Conservation (phyloP, 2,113 vertebrate species). For the Amphiprion ocellaris region DNA sequence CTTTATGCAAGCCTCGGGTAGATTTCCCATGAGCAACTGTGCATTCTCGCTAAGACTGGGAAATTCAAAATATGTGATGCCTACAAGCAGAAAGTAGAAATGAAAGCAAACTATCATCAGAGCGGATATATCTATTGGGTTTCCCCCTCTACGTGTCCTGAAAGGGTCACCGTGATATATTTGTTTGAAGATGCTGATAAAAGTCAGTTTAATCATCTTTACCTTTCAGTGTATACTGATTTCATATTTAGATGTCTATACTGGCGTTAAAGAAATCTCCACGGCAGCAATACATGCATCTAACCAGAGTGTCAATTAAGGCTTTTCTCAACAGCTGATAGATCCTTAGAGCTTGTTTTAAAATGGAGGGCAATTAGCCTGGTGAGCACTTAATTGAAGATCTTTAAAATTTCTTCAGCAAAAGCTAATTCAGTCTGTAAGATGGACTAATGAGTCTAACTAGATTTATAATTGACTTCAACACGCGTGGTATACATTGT, state of each 20-base stretch:
- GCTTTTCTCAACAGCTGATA: constrained; percentile 44
- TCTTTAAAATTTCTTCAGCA: constrained; percentile 33
- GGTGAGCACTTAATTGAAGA: constrained; percentile 41
- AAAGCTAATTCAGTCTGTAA: constrained; percentile 28
- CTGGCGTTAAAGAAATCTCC: constrained; percentile 4
- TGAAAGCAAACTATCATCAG: constrained; percentile 32
- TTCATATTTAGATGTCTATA: neutral
- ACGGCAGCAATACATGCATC: constrained; percentile 12
- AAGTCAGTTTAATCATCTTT: neutral
- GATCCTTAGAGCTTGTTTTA: constrained; percentile 36
- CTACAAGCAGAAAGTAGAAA: constrained; percentile 33
- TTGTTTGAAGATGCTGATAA: constrained; percentile 7
- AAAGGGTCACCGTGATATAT: constrained; percentile 1
- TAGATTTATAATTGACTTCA: constrained; percentile 41
- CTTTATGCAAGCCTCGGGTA: constrained; percentile 62
- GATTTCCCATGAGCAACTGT: constrained; percentile 62
- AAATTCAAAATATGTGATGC: constrained; percentile 52
- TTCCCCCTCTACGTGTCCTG: constrained; percentile 4
- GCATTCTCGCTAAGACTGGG: constrained; percentile 55
- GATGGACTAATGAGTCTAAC: constrained; percentile 20
- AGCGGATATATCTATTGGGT: neutral
- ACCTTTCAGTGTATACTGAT: neutral
- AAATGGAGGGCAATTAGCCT: constrained; percentile 42
- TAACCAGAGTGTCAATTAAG: constrained; percentile 34
- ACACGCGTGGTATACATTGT: neutral